Evolutionary conservation across 2,797 vertebrate species (phyloP), one percentile per base, ranked within the genome.

Genomic region (Poecilia picta): DNA sequence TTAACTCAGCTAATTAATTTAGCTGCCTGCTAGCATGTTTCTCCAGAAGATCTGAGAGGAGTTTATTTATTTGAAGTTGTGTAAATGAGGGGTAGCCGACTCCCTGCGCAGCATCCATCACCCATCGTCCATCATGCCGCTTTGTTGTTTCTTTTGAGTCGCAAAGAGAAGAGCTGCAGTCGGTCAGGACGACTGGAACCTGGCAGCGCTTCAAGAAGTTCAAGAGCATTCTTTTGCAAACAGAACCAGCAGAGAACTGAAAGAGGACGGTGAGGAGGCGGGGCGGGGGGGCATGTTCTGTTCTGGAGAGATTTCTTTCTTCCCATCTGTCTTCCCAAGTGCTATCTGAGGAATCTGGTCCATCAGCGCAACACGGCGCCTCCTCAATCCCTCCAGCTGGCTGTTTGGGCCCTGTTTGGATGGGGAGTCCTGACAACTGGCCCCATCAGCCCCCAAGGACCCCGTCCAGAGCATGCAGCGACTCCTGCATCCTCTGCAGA

Each of bases 311-410:
- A 87, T 87, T 85, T 89, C 85, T 89, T 77, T 87, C 84, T 85
- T 88, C 84, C 90, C 90, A 91, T 93, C 92, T 92, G 83, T 83
- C 92, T 89, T 94, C 84, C 89, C 91, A 81, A 81, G 90, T 96
- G 89, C 93, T 95, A 96, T 96, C 92, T 93, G 83, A 95, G 94
- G 96, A 96, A 96, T 96, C 93, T 92, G 85, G 20, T 92, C 90
- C 82, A 93, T 89, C 88, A 93, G 93, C 95, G 90, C 85, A 91
- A 92, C 79, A 94, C 90, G 91, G 92, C 89, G 73, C 94, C 93
- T 91, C 81, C 88, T 88, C 94, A 94, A 46, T 95, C 92, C 93
- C 82, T 91, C 94, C 95, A 95, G 93, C 94, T 92, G 94, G 93
- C 84, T 96, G 92, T 96, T 96, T 95, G 93, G 92, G 88, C 91